Evolutionary conservation across 2,888 invertebrate genomes (phyloP).

Genomic region (Cyclophora punctaria): DNA sequence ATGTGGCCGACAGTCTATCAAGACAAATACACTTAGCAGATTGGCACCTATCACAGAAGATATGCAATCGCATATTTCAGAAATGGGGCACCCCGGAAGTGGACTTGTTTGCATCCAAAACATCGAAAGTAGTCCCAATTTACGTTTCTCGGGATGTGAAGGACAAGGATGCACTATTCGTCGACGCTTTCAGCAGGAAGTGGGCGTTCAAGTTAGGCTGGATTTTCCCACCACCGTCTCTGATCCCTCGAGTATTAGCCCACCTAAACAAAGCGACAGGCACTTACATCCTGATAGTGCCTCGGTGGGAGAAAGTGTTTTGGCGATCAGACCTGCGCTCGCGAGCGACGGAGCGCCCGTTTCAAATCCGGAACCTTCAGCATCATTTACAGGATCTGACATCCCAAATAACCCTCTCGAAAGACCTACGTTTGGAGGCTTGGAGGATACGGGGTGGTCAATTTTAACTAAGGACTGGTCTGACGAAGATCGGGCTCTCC

Average conservation of each 20-base stretch:
- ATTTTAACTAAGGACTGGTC: conserved; percentile 1
- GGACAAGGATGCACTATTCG: conserved; percentile 7
- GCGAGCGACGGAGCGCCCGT: conserved; percentile 9
- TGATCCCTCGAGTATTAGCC: conserved; percentile 17
- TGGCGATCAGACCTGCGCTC: conserved; percentile 17
- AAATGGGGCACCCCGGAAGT: conserved; percentile 7
- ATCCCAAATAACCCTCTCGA: conserved; percentile 1
- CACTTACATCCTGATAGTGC: conserved; percentile 13
- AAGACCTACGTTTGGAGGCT: conserved; percentile 13
- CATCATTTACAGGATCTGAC: conserved; percentile 8
- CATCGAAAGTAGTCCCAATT: conserved; percentile 7
- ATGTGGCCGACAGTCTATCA: conserved; percentile 15
- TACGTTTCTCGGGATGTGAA: conserved; percentile 4
- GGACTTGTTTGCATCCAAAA: conserved; percentile 3
- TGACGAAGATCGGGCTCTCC: conserved; percentile 1
- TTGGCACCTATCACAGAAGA: conserved; percentile 2
- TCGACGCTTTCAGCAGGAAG: conserved; percentile 16
- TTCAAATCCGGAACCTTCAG: conserved; percentile 8
- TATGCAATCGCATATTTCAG: not conserved
- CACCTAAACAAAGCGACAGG: conserved; percentile 17
- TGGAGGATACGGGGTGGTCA: conserved; percentile 19
- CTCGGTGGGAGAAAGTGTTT: conserved; percentile 15
- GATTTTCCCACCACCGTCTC: conserved; percentile 20
- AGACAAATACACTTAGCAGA: not conserved
- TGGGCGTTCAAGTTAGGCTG: conserved; percentile 11